Evolutionary conservation across 37 sponge, comb jelly and placozoan genomes (phyloP), one percentile per base, ranked within the genome.

Genomic region (Oopsacas minuta): DNA sequence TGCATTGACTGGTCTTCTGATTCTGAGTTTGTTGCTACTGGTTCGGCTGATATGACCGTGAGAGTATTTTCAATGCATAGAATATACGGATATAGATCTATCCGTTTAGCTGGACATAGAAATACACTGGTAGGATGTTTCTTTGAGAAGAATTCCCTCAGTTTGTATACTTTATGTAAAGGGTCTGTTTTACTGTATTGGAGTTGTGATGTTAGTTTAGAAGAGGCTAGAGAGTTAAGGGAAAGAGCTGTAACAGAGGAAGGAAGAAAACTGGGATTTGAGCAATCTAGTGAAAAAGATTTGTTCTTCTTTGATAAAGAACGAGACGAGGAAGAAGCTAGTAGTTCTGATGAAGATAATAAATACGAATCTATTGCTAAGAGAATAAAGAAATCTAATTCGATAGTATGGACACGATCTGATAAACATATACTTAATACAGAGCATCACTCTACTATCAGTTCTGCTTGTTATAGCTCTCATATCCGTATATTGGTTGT

Each of bases 1-100:
- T 91, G 94, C 81, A 86, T 96, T 23, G 91, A 92, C 69, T 96
- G 96, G 96, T 92, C 92, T 0, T 87, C 85, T 52, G 94, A 96
- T 85, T 93, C 94, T 12, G 86, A 87, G 96, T 96, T 93, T 84
- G 39, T 96, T 82, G 92, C 89, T 36, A 89, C 92, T 38, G 94
- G 94, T 0, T 91, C 91, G 0, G 52, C 88, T 23, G 99, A 99
- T 84, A 93, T 89, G 86, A 92, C 92, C 35, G 89, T 89, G 37
- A 87, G 96, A 39, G 86, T 99, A 10, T 93, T 86, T 87, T 89
- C 92, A 0, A 81, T 93, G 15, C 86, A 88, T 15, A 89, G 84
- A n/a, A 83, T 90, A 22, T 86, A 86, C 38, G 91, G 91, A 15
- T 95, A 89, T 81, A 87, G 84, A 25, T 83, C 86, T 37, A 89